Percentiles rank a stretch among this genome's conserved stretches.
Evolutionary conservation across 1,140 invertebrate genomes (phyloP).

Genomic region (Medauroidea extradentata): DNA sequence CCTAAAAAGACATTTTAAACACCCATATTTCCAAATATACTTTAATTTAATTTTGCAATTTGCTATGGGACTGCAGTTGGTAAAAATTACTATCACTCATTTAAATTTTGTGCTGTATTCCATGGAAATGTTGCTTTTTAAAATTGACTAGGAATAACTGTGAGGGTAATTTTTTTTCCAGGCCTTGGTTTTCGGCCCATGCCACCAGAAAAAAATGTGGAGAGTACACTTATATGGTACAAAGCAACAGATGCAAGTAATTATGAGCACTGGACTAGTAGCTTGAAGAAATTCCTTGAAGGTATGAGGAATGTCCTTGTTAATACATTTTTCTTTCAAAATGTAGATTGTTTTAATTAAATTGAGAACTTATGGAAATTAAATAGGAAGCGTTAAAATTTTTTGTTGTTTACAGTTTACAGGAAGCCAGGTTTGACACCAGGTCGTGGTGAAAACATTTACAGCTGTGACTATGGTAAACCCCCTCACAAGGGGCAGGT

Average conservation of each 20-base stretch:
- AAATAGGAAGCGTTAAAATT: too few species aligned
- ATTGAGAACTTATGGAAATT: too few species aligned
- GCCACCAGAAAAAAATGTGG: constrained; percentile 75
- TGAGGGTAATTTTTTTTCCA: too few species aligned
- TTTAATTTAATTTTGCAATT: too few species aligned
- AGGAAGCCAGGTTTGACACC: constrained; percentile 59
- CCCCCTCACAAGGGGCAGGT: constrained; percentile 59
- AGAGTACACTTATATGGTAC: constrained; percentile 92
- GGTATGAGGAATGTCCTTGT: constrained; percentile 50
- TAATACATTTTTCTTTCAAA: too few species aligned
- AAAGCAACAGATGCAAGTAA: constrained; percentile 68
- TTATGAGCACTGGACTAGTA: constrained; percentile 70
- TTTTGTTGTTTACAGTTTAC: constrained; percentile 50
- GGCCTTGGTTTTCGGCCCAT: constrained; percentile 87
- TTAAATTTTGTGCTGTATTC: too few species aligned
- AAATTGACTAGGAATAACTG: too few species aligned
- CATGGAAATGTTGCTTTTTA: too few species aligned
- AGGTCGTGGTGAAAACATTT: constrained; percentile 61
- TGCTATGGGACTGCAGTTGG: too few species aligned
- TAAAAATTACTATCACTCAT: too few species aligned
- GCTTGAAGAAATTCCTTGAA: constrained; percentile 66
- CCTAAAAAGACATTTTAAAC: too few species aligned
- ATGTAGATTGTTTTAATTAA: not conserved
- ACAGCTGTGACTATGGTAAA: constrained; percentile 58
- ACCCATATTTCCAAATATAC: too few species aligned